phyloP scores from a whole-genome alignment of 2,888 invertebrate genomes.

The Petrolisthes cinctipes region DNA sequence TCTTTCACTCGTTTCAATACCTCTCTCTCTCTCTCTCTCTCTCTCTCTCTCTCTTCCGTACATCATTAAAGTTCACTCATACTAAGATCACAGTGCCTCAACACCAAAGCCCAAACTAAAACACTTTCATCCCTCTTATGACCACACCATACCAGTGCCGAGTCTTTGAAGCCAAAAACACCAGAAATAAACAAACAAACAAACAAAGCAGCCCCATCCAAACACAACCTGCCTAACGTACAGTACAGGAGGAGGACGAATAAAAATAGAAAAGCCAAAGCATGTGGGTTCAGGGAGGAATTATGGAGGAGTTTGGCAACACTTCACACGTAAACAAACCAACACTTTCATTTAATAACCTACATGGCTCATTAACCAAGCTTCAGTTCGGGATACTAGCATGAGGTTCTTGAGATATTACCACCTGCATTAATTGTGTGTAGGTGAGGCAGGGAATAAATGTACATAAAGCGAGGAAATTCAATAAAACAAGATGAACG shows the following conservation, averaged over 20 bases:
- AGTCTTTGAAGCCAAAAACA: no score
- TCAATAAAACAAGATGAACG: conserved; percentile 31
- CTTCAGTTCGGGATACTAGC: no score
- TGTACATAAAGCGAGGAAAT: not conserved
- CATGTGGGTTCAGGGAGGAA: conserved; percentile 53
- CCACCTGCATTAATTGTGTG: not conserved
- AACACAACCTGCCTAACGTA: conserved; percentile 46
- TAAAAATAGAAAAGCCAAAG: conserved; percentile 49
- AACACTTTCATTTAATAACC: not conserved
- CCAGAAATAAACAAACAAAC: conserved; percentile 4
- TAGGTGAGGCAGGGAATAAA: not conserved
- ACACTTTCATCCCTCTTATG: not conserved
- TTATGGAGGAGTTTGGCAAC: conserved; percentile 34
- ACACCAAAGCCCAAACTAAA: not conserved
- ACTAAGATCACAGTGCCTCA: no score
- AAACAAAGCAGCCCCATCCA: conserved; percentile 41
- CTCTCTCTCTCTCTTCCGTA: conserved; percentile 29
- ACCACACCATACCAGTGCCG: no score
- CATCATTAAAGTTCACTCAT: no score
- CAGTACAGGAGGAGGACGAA: conserved; percentile 22
- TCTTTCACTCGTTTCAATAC: not conserved
- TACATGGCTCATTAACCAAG: no score
- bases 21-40: not conserved
- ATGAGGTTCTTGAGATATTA: no score
- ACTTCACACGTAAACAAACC: conserved; percentile 41